Percentiles rank a stretch among this genome's conserved stretches.
These are phyloP conservation scores for Acyrthosiphon pisum DNA, from an alignment of 1,140 invertebrate genomes.

Conservation along the genomic window DNA sequence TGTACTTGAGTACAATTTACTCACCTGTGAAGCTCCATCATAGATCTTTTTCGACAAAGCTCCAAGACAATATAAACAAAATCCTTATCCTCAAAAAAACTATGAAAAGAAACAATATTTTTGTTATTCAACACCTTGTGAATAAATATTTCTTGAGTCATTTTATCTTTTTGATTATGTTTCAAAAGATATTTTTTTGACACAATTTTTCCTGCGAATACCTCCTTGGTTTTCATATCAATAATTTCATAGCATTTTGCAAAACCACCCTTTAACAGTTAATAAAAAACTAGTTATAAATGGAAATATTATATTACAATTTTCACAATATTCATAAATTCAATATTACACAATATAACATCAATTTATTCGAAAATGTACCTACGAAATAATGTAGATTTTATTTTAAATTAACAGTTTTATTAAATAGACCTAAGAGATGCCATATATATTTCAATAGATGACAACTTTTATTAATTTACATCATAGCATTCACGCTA, in stretches of 20 bases:
- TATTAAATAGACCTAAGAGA: too few species aligned
- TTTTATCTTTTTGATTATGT: constrained; percentile 92
- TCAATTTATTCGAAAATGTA: too few species aligned
- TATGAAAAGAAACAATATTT: constrained; percentile 92
- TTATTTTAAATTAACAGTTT: too few species aligned
- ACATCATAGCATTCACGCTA: too few species aligned
- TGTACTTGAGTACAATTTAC: background rate
- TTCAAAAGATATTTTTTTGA: constrained; percentile 92
- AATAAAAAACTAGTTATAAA: background rate
- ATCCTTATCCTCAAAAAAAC: constrained; percentile 91
- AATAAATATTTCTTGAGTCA: constrained; percentile 94
- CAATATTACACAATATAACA: too few species aligned
- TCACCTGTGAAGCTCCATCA: constrained; percentile 86
- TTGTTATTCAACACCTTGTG: constrained; percentile 85
- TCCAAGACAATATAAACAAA: constrained; percentile 98
- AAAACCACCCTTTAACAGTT: constrained; percentile 88
- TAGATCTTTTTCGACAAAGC: constrained; percentile 88
- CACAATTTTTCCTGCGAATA: constrained; percentile 96
- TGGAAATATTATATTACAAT: too few species aligned
- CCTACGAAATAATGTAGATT: too few species aligned
- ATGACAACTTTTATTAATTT: too few species aligned
- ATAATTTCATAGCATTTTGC: constrained; percentile 97
- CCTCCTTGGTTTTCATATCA: constrained; percentile 76
- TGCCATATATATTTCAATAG: too few species aligned
- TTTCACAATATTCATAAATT: too few species aligned